phyloP scores from a whole-genome alignment of 2,797 vertebrate species.

The Alcedo quadribrachys region DNA sequence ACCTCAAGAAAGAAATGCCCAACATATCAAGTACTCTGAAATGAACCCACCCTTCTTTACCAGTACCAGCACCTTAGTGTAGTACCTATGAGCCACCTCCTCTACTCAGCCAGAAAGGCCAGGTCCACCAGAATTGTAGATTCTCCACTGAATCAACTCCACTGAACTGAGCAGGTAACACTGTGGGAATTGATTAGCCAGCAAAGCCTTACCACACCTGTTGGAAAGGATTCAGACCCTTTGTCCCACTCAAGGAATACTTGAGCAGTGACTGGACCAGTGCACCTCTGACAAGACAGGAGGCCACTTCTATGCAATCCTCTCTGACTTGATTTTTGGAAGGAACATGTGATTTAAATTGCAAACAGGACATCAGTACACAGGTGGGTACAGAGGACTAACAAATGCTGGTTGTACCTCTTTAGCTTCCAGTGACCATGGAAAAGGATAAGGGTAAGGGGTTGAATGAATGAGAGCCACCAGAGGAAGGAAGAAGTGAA shows the following conservation, averaged over 20 bases:
- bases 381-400: neutral
- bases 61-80: neutral
- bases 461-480: neutral
- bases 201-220: neutral
- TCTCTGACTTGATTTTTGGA: neutral
- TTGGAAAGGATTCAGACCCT: neutral
- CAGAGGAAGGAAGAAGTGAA: neutral
- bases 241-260: fast-evolving
- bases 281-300: neutral
- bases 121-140: neutral
- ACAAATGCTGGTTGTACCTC: neutral
- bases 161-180: neutral
- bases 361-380: neutral
- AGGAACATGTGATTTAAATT: neutral
- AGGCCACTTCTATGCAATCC: neutral
- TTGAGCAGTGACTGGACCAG: fast-evolving
- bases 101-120: neutral
- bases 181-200: neutral
- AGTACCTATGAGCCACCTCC: fast-evolving
- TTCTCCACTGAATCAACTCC: neutral
- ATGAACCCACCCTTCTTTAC: neutral
- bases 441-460: neutral
- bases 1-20: neutral
- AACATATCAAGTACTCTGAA: neutral
- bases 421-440: neutral